phyloP scores from a whole-genome alignment of 2,888 invertebrate genomes.

The Lacanobia wlatinum region DNA sequence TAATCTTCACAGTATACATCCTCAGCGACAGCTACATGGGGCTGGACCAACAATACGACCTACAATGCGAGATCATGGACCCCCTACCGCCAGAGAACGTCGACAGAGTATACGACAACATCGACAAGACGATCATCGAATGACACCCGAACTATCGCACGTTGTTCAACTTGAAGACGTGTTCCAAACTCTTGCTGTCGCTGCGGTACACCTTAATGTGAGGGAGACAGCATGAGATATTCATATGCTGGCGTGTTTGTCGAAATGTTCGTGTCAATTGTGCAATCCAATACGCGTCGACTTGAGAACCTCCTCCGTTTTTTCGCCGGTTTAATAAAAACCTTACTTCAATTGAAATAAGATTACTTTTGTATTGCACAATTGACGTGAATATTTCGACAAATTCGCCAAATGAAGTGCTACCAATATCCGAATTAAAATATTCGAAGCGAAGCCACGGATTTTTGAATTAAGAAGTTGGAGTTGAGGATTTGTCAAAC shows the following conservation, averaged over 20 bases:
- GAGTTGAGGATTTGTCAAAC: neutral
- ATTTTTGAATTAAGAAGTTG: neutral
- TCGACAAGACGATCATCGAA: conserved; percentile 82
- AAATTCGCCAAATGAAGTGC: neutral
- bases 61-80: conserved; percentile 89
- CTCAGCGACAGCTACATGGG: conserved; percentile 98
- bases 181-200: neutral
- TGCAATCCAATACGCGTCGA: too few relatives aligned
- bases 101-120: conserved; percentile 79
- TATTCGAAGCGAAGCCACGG: neutral
- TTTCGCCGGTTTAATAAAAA: too few relatives aligned
- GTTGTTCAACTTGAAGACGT: neutral
- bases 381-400: neutral
- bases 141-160: conserved; percentile 52
- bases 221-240: neutral
- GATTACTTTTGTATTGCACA: neutral
- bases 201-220: neutral
- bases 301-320: too few relatives aligned
- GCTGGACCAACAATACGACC: conserved; percentile 96
- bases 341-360: too few relatives aligned
- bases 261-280: too few relatives aligned
- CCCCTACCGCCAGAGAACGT: conserved; percentile 80
- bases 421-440: neutral
- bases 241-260: neutral
- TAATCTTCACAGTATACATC: conserved; percentile 95